A percentile compares a stretch with the other conserved stretches of the same genome.
Evolutionary conservation across 2,797 vertebrate genomes (phyloP).

Genomic region (Emys orbicularis): DNA sequence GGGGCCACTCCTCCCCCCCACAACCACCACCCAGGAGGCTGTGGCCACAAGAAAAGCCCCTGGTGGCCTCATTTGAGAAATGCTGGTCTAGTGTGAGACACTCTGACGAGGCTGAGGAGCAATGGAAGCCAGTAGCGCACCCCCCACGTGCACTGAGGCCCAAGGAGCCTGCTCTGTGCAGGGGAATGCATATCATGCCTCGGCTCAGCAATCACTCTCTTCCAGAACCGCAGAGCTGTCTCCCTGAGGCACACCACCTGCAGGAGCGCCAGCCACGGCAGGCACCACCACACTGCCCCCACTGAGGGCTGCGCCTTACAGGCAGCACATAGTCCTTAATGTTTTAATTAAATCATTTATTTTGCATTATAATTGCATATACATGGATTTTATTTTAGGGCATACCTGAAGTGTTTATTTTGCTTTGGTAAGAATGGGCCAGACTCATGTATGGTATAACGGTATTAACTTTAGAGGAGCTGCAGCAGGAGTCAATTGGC

Average conservation of each 20-base stretch:
- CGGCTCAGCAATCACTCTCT: background rate
- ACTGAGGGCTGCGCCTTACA: background rate
- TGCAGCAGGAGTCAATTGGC: background rate
- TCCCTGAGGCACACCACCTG: no score
- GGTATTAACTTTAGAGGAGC: background rate
- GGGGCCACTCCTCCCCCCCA: no score
- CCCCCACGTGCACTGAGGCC: background rate
- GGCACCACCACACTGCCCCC: background rate
- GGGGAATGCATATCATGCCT: background rate
- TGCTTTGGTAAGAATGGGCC: background rate
- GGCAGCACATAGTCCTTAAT: background rate
- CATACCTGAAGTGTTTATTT: background rate
- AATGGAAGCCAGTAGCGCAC: background rate
- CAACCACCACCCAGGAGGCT: no score
- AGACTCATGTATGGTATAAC: background rate
- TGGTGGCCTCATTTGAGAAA: no score
- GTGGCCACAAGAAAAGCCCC: no score
- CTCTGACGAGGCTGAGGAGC: background rate
- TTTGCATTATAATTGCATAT: background rate
- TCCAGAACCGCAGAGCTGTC: background rate
- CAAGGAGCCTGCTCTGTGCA: background rate
- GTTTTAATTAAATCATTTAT: background rate
- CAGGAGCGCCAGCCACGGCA: background rate
- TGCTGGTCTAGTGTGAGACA: background rate
- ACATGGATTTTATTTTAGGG: background rate